Percentiles rank a stretch among this genome's conserved stretches.
Conservation (phyloP, 2,113 vertebrate species). For the Carassius carassius region DNA sequence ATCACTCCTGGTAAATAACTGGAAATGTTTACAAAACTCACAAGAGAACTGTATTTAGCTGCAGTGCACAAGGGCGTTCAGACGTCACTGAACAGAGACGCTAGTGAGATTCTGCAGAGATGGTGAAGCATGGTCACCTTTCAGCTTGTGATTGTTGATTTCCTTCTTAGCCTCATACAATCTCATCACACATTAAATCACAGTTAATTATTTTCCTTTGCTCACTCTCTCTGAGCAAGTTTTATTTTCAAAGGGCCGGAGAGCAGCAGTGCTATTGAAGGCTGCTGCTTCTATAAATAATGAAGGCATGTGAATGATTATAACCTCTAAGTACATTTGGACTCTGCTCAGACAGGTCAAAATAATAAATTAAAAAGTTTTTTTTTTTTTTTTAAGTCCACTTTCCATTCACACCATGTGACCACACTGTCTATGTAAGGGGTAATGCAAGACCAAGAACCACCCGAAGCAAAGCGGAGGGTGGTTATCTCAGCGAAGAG, state of each 20-base stretch:
- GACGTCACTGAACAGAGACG: background rate
- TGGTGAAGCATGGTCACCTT: background rate
- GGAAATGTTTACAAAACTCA: background rate
- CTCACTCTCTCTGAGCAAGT: background rate
- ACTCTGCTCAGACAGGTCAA: background rate
- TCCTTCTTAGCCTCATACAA: background rate
- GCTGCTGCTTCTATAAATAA: background rate
- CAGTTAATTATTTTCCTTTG: background rate
- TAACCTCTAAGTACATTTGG: background rate
- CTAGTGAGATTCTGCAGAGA: background rate
- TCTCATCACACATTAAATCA: background rate
- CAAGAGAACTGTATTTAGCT: background rate
- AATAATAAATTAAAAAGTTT: background rate
- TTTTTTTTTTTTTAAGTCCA: too few species aligned
- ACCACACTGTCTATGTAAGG: too few species aligned
- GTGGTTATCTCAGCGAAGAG: too few species aligned
- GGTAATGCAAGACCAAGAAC: too few species aligned
- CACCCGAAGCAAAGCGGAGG: too few species aligned
- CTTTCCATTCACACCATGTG: background rate
- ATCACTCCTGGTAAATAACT: background rate
- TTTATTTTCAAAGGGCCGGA: conserved; percentile 4
- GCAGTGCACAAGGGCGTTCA: background rate
- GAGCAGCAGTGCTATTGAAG: background rate
- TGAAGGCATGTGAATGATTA: background rate
- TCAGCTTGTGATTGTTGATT: background rate